Base-by-base conservation (phyloP, 1,140 invertebrate genomes). In the Brachionus plicatilis region DNA sequence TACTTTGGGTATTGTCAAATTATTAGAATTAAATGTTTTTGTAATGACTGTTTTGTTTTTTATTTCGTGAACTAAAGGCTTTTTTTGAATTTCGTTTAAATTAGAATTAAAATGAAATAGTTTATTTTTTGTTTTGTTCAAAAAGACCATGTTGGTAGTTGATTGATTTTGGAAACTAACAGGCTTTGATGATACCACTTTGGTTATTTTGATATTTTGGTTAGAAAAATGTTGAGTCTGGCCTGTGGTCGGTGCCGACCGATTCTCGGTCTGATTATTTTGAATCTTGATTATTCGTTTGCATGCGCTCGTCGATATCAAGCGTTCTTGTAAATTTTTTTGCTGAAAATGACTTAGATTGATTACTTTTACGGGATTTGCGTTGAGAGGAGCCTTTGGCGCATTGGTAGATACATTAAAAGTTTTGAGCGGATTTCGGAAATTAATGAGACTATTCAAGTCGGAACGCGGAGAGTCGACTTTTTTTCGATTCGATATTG, bases 281-380 rank as follows among this genome's bases (percentile, higher is more conserved):
- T 76, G 72, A 50, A 76, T 76, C 14, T 76, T 76, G 47, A 76
- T 76, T 8, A 76, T 76, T 50, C 72, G 72, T 76, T 76, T 45
- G 47, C 72, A 76, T 12, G 43, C 43, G 43, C 29, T 76, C 11
- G 72, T 50, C 17, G 72, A 76, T 76, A 76, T 76, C 4, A 76
- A 29, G 27, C 72, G 43, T n/a, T 76, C 72, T 50, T 76, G 72
- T 27, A 76, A 76, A 6, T 76, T 43, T 50, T 76, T 76, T 47
- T 76, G 72, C 27, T 76, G 72, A 2, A 47, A 76, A 29, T 76
- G 72, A 76, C 43, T 50, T 27, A 76, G 47, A 76, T 76, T 76
- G 11, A 76, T 76, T 7, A 76, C 72, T 29, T 76, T 76, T 27
- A 76, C 72, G 8, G 72, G 72, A 76, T 76, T 76, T 24, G 37